phyloP scores from a whole-genome alignment of 2,888 invertebrate species.

The Emmelina monodactyla region DNA sequence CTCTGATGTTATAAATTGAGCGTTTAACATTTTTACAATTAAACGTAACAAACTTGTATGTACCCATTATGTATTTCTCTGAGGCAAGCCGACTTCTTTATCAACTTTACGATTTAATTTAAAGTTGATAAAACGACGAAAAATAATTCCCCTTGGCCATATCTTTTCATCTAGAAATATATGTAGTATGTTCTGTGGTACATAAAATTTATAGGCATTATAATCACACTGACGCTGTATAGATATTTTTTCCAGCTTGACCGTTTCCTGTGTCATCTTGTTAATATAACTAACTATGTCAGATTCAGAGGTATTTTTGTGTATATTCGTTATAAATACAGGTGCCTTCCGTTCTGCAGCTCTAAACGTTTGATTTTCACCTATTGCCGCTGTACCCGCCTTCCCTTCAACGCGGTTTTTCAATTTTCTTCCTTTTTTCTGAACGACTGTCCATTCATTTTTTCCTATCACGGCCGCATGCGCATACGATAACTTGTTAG shows the following conservation, averaged over 20 bases:
- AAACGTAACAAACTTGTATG: not conserved
- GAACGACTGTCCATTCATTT: not conserved
- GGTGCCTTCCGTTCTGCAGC: not conserved
- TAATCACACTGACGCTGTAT: not conserved
- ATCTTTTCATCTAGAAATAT: not conserved
- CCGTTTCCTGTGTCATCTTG: not conserved
- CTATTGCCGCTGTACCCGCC: not conserved
- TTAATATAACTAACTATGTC: not conserved
- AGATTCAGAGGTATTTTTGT: slow-evolving; percentile 1
- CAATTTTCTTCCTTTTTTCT: not conserved
- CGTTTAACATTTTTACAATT: not conserved
- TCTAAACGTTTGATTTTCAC: not conserved
- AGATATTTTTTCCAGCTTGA: not conserved
- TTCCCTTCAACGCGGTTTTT: not conserved
- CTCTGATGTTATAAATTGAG: not conserved
- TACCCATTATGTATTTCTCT: not conserved
- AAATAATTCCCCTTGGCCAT: not conserved
- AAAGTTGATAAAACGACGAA: not conserved
- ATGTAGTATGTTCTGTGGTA: not conserved
- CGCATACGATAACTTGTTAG: too few species aligned
- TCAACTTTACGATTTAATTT: not conserved
- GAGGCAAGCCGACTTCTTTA: too few species aligned
- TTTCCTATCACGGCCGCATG: not conserved
- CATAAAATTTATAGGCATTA: slow-evolving; percentile 1
- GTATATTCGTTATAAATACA: not conserved